Conservation (phyloP, 1,140 invertebrate species). For the Gryllus bimaculatus region DNA sequence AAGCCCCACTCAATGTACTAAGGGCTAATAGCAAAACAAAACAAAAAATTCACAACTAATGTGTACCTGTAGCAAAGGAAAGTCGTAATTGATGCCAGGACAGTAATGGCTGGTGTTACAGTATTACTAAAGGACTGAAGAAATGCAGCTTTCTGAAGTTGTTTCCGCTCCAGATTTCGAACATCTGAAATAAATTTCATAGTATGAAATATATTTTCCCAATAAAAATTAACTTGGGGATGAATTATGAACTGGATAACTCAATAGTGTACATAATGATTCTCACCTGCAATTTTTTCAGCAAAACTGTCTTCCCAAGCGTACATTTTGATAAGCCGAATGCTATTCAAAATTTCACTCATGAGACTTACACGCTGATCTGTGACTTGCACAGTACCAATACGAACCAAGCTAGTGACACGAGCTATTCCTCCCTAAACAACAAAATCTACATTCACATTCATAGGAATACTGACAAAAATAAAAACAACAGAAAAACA, state of each 20-base stretch:
- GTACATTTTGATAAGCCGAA: slow-evolving; percentile 42
- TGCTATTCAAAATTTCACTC: slow-evolving; percentile 29
- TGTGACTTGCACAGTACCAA: slow-evolving; percentile 25
- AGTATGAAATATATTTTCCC: too few species aligned
- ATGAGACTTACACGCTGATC: slow-evolving; percentile 27
- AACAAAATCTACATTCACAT: too few species aligned
- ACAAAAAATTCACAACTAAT: neutral
- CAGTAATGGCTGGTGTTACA: slow-evolving; percentile 28
- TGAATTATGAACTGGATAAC: too few species aligned
- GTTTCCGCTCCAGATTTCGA: slow-evolving; percentile 23
- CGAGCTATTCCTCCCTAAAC: slow-evolving; percentile 20
- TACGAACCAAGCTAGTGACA: slow-evolving; percentile 23
- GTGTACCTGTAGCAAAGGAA: slow-evolving; percentile 27
- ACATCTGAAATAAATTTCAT: slow-evolving; percentile 18
- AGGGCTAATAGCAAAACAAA: slow-evolving; percentile 9
- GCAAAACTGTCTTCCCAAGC: slow-evolving; percentile 43
- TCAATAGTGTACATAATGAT: neutral
- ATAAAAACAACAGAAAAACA: neutral
- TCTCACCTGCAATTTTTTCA: slow-evolving; percentile 25
- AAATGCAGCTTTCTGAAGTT: slow-evolving; percentile 26
- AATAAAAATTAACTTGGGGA: too few species aligned
- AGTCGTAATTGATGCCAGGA: slow-evolving; percentile 27
- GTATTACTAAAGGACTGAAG: slow-evolving; percentile 28
- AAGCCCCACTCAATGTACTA: neutral
- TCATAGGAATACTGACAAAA: neutral